A percentile compares a stretch with the other conserved stretches of the same genome.
These are phyloP conservation scores for Sylvilagus bachmani DNA, from an alignment of 2,113 vertebrate genomes.

Conservation along the genomic window DNA sequence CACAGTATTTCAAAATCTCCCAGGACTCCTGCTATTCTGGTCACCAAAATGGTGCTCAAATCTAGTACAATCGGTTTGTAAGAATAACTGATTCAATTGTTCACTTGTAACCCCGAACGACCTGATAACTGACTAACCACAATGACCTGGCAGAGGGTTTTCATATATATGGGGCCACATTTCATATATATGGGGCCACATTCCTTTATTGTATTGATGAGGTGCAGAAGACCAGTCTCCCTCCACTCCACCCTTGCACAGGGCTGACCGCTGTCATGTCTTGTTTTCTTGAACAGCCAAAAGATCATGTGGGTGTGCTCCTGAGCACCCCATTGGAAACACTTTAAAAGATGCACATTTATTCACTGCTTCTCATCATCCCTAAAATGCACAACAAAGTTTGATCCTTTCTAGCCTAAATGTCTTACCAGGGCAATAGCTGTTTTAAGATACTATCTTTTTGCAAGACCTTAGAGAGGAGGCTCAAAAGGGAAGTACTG, in stretches of 20 bases:
- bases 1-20: background rate
- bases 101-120: background rate
- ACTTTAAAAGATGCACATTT: background rate
- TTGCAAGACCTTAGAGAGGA: background rate
- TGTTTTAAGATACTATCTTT: background rate
- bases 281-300: background rate
- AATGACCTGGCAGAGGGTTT: background rate
- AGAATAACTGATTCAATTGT: background rate
- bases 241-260: background rate
- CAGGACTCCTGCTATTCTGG: background rate
- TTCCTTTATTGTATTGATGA: background rate
- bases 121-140: background rate
- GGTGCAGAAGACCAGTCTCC: background rate
- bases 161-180: background rate
- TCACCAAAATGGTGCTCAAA: background rate
- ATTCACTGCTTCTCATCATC: background rate
- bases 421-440: background rate
- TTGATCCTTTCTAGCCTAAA: background rate
- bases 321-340: background rate
- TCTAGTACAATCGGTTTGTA: background rate
- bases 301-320: background rate
- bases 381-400: background rate
- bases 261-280: background rate
- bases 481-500: background rate
- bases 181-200: background rate